Evolutionary conservation across 2,888 invertebrate species (phyloP), one percentile per base, ranked within the genome.

Genomic region (Watsonalla binaria): DNA sequence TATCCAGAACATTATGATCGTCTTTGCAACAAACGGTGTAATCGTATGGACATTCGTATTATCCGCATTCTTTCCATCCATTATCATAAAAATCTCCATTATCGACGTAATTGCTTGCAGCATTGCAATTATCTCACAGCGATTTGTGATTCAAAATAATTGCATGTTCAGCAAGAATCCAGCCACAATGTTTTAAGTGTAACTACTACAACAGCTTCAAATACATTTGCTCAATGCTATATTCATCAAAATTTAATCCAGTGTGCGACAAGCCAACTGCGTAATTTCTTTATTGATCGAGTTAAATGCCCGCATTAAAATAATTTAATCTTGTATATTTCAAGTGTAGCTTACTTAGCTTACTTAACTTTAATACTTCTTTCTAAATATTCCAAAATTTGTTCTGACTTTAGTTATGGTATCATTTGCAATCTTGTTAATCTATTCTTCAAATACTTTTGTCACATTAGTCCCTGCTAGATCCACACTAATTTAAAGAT

Each of bases 51-150:
- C 56, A 46, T 53, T 59, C 55, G 59, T 63, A 58, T 61, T 69
- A 72, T 77, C 82, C 78, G 80, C 78, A 74, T 81, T 79, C 75
- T 64, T 58, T 35, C 45, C 54, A 47, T 61, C 53, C 51, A 68
- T 71, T 72, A 68, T 62, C 64, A 69, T 70, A 64, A 66, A 65
- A 65, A 69, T 63, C 52, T 63, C 51, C 54, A 53, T 49, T 51
- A 55, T 53, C 14, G 8, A 49, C 54, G 45, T 61, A 46, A 58
- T 63, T 59, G 56, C 54, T 56, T 54, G 11, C 34, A 46, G 46
- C 48, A 45, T 46, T 48, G 45, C 35, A 34, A 53, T 52, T 46
- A 14, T 51, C 14, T 51, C 47, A 35, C 46, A 39, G 46, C 48
- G 51, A 51, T 57, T 57, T 51, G 51, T 55, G 46, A 58, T 56